A percentile compares a stretch with the other conserved stretches of the same genome.
Conservation (phyloP, 2,797 vertebrate species). For the Telmatherina bonti region DNA sequence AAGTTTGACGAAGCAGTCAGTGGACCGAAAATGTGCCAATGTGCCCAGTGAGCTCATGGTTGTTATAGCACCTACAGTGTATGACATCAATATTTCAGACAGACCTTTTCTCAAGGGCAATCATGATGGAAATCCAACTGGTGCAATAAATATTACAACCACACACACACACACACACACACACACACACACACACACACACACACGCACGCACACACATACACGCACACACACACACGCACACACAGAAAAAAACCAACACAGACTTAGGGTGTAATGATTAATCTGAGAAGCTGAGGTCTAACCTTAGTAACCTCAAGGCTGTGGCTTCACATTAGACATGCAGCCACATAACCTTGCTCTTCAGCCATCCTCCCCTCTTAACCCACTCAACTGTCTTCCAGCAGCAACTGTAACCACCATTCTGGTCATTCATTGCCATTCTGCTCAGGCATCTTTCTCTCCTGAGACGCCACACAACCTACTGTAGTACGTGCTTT, state of each 20-base stretch:
- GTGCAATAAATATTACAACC: conserved; percentile 55
- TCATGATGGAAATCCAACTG: conserved; percentile 28
- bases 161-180: conserved; percentile 1
- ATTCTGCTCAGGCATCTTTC: conserved; percentile 72
- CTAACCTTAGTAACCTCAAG: conserved; percentile 62
- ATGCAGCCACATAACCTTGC: conserved; percentile 71
- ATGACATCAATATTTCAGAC: conserved; percentile 54
- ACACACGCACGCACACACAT: conserved; percentile 1
- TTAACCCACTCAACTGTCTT: conserved; percentile 70
- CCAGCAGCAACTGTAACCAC: conserved; percentile 67
- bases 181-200: background rate
- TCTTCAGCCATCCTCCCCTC: conserved; percentile 49
- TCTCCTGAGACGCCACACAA: conserved; percentile 54
- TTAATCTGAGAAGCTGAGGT: conserved; percentile 68
- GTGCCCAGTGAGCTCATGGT: conserved; percentile 6
- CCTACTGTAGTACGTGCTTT: conserved; percentile 40
- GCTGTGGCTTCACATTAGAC: conserved; percentile 58
- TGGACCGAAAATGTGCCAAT: conserved; percentile 15
- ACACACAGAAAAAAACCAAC: too few relatives aligned
- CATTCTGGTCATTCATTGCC: conserved; percentile 65
- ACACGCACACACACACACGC: background rate
- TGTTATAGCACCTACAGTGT: conserved; percentile 22
- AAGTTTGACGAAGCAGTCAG: conserved; percentile 31
- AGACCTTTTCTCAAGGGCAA: conserved; percentile 52
- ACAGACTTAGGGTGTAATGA: conserved; percentile 57